Percentiles rank a stretch among this genome's conserved stretches.
These are phyloP conservation scores for Strigops habroptila DNA, from an alignment of 2,113 vertebrate genomes.

Conservation along the genomic window DNA sequence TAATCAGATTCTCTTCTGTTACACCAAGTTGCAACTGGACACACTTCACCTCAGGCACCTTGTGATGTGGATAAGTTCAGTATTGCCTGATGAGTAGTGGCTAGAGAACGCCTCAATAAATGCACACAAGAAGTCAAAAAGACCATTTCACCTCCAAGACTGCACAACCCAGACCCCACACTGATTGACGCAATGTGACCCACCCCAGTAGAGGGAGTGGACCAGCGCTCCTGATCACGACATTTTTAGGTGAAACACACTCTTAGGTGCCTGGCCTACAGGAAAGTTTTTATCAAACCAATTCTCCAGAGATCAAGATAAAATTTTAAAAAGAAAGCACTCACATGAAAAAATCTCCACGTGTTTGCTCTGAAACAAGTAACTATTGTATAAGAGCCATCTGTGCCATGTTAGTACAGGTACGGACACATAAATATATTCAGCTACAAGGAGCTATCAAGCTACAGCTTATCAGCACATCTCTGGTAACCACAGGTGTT, in stretches of 20 bases:
- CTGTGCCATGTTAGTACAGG: conserved; percentile 24
- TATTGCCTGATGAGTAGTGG: not conserved
- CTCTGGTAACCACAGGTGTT: not conserved
- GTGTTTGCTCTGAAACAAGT: conserved; percentile 40
- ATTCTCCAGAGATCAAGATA: conserved; percentile 5
- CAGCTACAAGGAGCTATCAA: not conserved
- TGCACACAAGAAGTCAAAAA: not conserved
- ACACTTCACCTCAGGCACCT: not conserved
- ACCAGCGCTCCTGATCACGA: not conserved
- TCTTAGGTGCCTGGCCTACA: not conserved
- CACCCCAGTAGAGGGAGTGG: not conserved
- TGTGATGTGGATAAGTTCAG: not conserved
- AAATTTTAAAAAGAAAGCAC: conserved; percentile 24
- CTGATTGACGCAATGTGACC: accelerated
- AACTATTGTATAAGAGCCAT: conserved; percentile 20
- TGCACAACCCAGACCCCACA: not conserved
- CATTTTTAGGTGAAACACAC: not conserved
- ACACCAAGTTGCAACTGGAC: not conserved
- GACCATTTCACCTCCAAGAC: not conserved
- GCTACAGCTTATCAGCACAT: conserved; percentile 23
- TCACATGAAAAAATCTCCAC: not conserved
- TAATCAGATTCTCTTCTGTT: not conserved
- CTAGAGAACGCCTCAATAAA: not conserved
- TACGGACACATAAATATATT: not conserved
- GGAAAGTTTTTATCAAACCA: conserved; percentile 28